A percentile compares a stretch with the other conserved stretches of the same genome.
phyloP scores from a whole-genome alignment of 2,888 invertebrate genomes.

The Epistrophe eligans region DNA sequence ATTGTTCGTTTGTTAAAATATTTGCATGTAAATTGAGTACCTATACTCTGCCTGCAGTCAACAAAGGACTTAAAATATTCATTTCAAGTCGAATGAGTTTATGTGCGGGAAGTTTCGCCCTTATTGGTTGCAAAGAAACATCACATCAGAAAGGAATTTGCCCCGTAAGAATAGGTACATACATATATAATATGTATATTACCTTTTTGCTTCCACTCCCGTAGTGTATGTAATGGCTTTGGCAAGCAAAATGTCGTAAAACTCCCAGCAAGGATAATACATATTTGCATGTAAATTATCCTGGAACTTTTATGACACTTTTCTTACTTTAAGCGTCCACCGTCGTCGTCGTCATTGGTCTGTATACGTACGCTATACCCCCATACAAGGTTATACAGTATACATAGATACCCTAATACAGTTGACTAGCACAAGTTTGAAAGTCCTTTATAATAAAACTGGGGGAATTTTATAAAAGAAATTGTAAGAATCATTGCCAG shows the following conservation, averaged over 20 bases:
- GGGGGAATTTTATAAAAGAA: neutral
- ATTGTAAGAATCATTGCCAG: slow-evolving; percentile 15
- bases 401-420: slow-evolving; percentile 13
- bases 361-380: neutral
- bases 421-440: slow-evolving; percentile 22
- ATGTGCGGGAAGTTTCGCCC: slow-evolving; percentile 27
- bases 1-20: slow-evolving; percentile 28
- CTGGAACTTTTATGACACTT: slow-evolving; percentile 66
- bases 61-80: slow-evolving; percentile 61
- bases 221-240: slow-evolving; percentile 45
- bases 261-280: slow-evolving; percentile 74
- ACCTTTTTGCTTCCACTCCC: slow-evolving; percentile 28
- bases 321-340: slow-evolving; percentile 70
- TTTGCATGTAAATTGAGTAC: slow-evolving; percentile 70
- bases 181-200: no score
- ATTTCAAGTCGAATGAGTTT: slow-evolving; percentile 39
- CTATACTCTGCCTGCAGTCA: neutral
- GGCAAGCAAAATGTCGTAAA: slow-evolving; percentile 57
- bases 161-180: slow-evolving; percentile 14
- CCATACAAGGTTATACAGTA: neutral
- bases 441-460: slow-evolving; percentile 29
- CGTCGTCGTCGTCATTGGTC: slow-evolving; percentile 48
- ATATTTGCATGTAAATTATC: slow-evolving; percentile 76
- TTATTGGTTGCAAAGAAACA: slow-evolving; percentile 37
- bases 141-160: slow-evolving; percentile 9